A percentile compares a stretch with the other conserved stretches of the same genome.
These are phyloP conservation scores for Ypsolopha scabrella DNA, from an alignment of 2,888 invertebrate genomes.

Conservation along the genomic window DNA sequence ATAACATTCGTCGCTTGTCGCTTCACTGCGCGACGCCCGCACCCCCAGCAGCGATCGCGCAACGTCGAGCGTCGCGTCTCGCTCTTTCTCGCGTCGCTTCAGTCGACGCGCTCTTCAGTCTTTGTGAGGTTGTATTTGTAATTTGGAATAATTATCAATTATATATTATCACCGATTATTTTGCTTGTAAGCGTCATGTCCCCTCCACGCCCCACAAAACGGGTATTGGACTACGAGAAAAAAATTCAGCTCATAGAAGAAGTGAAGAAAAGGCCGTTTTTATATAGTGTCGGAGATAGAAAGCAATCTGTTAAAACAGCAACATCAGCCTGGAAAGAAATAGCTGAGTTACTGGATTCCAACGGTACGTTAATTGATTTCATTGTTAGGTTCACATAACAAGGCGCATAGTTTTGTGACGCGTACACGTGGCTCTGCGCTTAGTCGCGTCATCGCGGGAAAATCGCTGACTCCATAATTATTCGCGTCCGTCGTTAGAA, in stretches of 20 bases:
- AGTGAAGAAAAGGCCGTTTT: conserved; percentile 22
- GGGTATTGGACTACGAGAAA: too few relatives aligned
- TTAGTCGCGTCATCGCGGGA: too few relatives aligned
- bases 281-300: conserved; percentile 29
- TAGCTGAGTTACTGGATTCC: conserved; percentile 19
- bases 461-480: too few relatives aligned
- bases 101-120: background rate
- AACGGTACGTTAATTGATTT: conserved; percentile 21
- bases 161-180: too few relatives aligned
- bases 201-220: too few relatives aligned
- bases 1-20: too few relatives aligned
- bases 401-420: too few relatives aligned
- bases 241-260: conserved; percentile 19
- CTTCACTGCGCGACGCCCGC: conserved; percentile 14
- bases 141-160: too few relatives aligned
- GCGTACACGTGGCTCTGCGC: too few relatives aligned
- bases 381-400: too few relatives aligned
- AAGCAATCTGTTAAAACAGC: conserved; percentile 23
- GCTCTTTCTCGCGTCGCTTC: background rate
- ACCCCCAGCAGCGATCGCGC: conserved; percentile 16
- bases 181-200: too few relatives aligned
- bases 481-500: too few relatives aligned
- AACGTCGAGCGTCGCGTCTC: conserved; percentile 11
- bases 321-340: conserved; percentile 27
- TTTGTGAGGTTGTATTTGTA: background rate